Evolutionary conservation across 2,113 vertebrate genomes (phyloP).

Genomic region (Cyprinus carpio): DNA sequence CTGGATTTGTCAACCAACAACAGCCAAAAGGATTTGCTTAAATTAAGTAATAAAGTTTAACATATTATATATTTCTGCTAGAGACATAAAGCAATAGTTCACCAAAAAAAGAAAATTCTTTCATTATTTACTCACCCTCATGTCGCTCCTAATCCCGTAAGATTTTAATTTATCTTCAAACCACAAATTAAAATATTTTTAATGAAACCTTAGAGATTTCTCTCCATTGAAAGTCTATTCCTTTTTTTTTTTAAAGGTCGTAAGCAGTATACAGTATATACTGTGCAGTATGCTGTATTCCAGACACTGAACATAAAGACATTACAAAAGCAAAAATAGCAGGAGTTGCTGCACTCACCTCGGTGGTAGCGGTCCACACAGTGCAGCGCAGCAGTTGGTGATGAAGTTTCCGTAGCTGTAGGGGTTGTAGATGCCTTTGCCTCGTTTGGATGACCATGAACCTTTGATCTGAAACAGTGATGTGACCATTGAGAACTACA

Average conservation of each 20-base stretch:
- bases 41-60: no score
- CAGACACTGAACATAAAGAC: background rate
- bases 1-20: no score
- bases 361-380: slow-evolving; percentile 90
- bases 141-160: no score
- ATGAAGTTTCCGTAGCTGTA: slow-evolving; percentile 92
- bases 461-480: slow-evolving; percentile 88
- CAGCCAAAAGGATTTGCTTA: no score
- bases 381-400: slow-evolving; percentile 89
- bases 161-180: no score
- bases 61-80: no score
- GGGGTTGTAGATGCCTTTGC: slow-evolving; percentile 93
- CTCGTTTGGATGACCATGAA: slow-evolving; percentile 93
- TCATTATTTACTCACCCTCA: no score
- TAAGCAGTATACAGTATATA: background rate
- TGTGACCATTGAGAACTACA: slow-evolving; percentile 11
- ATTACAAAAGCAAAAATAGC: background rate
- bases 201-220: no score
- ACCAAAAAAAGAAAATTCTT: no score
- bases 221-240: no score
- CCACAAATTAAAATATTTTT: no score
- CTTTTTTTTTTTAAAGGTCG: background rate
- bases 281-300: background rate
- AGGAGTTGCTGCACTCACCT: slow-evolving; percentile 75
- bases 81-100: no score